Base-by-base conservation (phyloP, 2,113 vertebrate species). In the Ictalurus furcatus region DNA sequence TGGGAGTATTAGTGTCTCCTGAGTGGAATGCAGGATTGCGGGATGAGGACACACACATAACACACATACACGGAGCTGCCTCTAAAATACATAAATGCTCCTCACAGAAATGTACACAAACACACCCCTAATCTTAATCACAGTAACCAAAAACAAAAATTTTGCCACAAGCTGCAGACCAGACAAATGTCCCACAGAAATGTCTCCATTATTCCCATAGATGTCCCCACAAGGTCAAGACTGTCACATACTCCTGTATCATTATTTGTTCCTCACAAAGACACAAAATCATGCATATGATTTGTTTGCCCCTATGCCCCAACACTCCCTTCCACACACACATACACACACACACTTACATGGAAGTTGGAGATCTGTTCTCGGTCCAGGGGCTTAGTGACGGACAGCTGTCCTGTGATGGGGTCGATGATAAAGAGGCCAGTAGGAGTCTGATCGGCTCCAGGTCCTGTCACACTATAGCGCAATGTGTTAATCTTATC, bases 351-450 rank as follows among this genome's bases (percentile, higher is more conserved):
- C 56, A 86, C 92, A 86, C 98, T 97, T 96, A 99, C 98, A 90
- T 98, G 98, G 94, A 99, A 99, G 90, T 97, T 97, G 92, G 98
- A 96, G 94, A 99, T 99, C 93, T 97, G 97, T 90, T 99, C 98
- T 6, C 98, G 94, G 95, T 99, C 98, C 92, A 99, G 95, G 73
- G 98, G 98, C 92, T 98, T 98, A 88, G 98, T 99, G 93, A 99
- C 98, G 0, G 97, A 98, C 92, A 99, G 96, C 93, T 98, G 96
- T 88, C 98, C 98, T 23, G 97, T 96, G 95, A 99, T 97, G 65
- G 98, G 97, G 95, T 96, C 98, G 95, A 99, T 99, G 93, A 98
- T 98, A 94, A 98, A 99, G 94, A 99, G 97, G 25, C 98, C 97
- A 1, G 96, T 98, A 0, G 98, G 98, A 89, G 97, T 97, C 89